Evolutionary conservation across 37 sponge, comb jelly and placozoan species (phyloP).

Genomic region (Aplysina aerophoba): DNA sequence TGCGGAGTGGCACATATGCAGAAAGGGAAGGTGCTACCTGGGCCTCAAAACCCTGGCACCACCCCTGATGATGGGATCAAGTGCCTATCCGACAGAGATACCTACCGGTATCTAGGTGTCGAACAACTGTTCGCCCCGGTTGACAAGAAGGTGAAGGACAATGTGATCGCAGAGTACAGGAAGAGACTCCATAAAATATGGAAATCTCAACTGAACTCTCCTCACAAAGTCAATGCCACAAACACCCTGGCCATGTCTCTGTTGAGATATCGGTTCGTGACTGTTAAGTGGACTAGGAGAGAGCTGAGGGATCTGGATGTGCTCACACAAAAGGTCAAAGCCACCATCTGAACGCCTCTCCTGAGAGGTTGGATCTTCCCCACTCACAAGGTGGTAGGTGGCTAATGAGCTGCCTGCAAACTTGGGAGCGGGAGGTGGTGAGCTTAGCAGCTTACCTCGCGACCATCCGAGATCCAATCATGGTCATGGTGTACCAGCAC

Average conservation of each 20-base stretch:
- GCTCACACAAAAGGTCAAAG: neutral
- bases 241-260: conserved; percentile 5
- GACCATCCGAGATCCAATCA: too few relatives aligned
- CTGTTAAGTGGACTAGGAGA: conserved; percentile 6
- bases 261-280: neutral
- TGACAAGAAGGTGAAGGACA: neutral
- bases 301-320: neutral
- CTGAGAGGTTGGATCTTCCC: neutral
- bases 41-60: neutral
- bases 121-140: conserved; percentile 20
- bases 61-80: neutral
- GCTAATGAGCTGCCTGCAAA: neutral
- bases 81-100: neutral
- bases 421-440: too few relatives aligned
- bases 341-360: neutral
- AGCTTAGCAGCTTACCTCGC: too few relatives aligned
- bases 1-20: conserved; percentile 35
- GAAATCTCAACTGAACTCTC: neutral
- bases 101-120: conserved; percentile 38
- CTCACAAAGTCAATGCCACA: neutral
- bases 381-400: neutral
- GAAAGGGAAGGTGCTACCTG: neutral
- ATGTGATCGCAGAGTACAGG: neutral
- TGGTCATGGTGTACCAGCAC: too few relatives aligned
- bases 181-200: neutral